Base-by-base conservation (phyloP, 2,888 invertebrate species). In the Stenichneumon culpator region DNA sequence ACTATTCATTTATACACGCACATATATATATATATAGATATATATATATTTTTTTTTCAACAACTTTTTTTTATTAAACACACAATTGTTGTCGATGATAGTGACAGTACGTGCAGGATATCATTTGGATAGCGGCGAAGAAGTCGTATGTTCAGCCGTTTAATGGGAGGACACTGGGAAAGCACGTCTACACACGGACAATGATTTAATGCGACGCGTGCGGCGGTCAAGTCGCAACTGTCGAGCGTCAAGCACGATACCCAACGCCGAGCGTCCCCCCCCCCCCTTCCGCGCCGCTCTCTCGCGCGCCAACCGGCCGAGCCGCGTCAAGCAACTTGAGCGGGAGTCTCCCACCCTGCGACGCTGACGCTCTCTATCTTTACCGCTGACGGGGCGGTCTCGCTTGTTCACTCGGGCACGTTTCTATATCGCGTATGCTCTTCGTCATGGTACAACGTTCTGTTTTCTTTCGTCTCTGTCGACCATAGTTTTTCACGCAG, bases 151-250 rank as follows among this genome's bases (percentile, higher is more conserved):
- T 9, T 25, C 25, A 44, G 47, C 25, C 69, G 83, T 60, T 60
- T 14, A 50, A 44, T 65, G 60, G 74, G 63, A 52, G 69, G 44
- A 44, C 14, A 44, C 44, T 44, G 44, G 79, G 50, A 69, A 73
- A 79, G 67, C n/a, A 52, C 54, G 65, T 36, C 22, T 47, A 54
- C 3, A 70, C 72, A 54, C 39, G 57, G 52, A 74, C 11, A 28
- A 22, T 50, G 50, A 73, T 65, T 50, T 87, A 89, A 84, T 67
- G 87, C 87, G 83, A 88, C 89, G 82, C 90, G 88, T 89, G 87
- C 91, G 90, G 88, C 90, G 87, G 87, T 90, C 90, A 88, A 89
- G 88, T 89, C 92, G 92, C 92, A 91, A 92, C 92, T 92, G 91
- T 85, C 84, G 83, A 83, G 63, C 80, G 82, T 73, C 73, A 63